These are phyloP conservation scores for Hyposmocoma kahamanoa DNA, from an alignment of 1,140 invertebrate genomes.

Conservation along the genomic window DNA sequence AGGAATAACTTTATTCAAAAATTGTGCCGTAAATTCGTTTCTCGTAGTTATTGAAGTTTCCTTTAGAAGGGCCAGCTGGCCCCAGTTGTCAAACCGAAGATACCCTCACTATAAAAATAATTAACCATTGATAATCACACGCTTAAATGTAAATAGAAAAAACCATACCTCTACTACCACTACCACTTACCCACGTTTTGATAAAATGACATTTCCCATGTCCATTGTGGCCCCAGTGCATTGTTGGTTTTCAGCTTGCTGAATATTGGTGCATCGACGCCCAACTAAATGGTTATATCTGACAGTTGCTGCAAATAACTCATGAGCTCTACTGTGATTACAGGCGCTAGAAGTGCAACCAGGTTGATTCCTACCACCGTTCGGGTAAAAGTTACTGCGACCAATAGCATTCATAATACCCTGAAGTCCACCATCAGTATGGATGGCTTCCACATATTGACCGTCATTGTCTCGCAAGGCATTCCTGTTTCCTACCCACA, in stretches of 20 bases:
- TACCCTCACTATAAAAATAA: constrained; percentile 33
- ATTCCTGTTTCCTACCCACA: constrained; percentile 49
- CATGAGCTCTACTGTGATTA: constrained; percentile 68
- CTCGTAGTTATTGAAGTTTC: no score
- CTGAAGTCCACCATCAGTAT: constrained; percentile 71
- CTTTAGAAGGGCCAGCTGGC: constrained; percentile 32
- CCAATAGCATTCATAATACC: constrained; percentile 57
- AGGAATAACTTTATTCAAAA: no score
- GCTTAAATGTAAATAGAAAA: constrained; percentile 1
- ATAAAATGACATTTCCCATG: constrained; percentile 50
- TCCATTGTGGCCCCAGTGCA: constrained; percentile 38
- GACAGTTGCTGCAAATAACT: constrained; percentile 74
- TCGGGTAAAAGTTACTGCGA: constrained; percentile 74
- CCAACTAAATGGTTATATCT: constrained; percentile 56
- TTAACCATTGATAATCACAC: no score
- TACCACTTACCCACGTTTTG: constrained; percentile 39
- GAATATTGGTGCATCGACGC: constrained; percentile 38
- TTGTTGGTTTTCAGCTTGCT: constrained; percentile 30
- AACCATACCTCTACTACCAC: no score
- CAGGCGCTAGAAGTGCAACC: constrained; percentile 75
- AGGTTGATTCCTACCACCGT: constrained; percentile 76
- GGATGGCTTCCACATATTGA: constrained; percentile 75
- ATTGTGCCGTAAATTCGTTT: no score
- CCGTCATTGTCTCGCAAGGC: constrained; percentile 68
- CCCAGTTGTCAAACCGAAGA: constrained; percentile 28